Conservation (phyloP, 2,888 invertebrate species). For the Stomorhina lunata region DNA sequence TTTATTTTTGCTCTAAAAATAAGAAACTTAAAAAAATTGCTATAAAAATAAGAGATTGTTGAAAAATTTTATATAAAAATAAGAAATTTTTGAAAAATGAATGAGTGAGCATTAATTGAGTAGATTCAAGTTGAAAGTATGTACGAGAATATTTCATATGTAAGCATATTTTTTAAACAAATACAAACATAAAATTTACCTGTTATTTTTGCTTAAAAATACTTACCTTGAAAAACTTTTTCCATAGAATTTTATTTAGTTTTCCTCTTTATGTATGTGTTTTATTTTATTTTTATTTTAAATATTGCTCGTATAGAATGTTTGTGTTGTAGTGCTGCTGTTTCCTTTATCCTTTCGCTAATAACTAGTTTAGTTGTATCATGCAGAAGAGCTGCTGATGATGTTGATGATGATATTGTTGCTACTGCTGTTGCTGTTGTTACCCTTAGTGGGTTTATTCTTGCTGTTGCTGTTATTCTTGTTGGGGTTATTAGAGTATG, state of each 20-base stretch:
- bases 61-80: no score
- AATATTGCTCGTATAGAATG: neutral
- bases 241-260: constrained; percentile 12
- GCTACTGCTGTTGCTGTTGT: neutral
- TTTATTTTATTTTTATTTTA: constrained; percentile 24
- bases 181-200: neutral
- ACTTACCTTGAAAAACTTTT: constrained; percentile 53
- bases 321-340: neutral
- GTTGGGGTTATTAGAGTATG: constrained; percentile 62
- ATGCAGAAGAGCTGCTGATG: constrained; percentile 10
- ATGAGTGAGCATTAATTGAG: no score
- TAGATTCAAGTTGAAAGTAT: no score
- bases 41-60: no score
- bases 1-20: no score
- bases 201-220: constrained; percentile 8
- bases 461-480: constrained; percentile 13
- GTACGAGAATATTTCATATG: no score
- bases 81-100: no score
- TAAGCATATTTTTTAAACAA: neutral
- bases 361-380: constrained; percentile 48
- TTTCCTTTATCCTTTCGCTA: constrained; percentile 6
- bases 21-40: no score
- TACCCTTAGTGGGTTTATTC: neutral
- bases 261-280: no score
- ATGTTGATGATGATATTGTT: neutral